Base-by-base conservation (phyloP, 2,888 invertebrate genomes). In the Eudasyphora cyanicolor region DNA sequence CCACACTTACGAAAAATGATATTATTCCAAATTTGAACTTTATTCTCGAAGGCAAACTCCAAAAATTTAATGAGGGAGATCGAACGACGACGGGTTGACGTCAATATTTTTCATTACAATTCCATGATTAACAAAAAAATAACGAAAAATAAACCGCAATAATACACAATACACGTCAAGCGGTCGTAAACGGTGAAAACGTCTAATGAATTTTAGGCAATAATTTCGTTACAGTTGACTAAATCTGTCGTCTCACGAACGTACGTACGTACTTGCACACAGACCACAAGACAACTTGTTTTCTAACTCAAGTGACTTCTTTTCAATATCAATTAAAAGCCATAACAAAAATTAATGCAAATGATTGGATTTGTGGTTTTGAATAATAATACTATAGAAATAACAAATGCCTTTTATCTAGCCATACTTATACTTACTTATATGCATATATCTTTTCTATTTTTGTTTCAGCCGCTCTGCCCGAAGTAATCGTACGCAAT, bases 401-500 rank as follows among this genome's bases (percentile, higher is more conserved):
- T 19, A 49, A 51, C 35, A 32, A 54, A 19, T 60, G 74, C 38
- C 8, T 12, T 75, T 35, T 12, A 8, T 38, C 8, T 38, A n/a
- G n/a, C 62, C 19, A 32, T 29, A 45, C 42, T 54, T 71, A 62
- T 73, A 24, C 24, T 1, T 45, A 45, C n/a, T 10, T 8, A 45
- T 14, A 45, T 45, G 12, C 12, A 29, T 60, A 12, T 60, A 60
- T 29, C 14, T 60, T 4, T 19, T 54, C 0, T 21, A 21, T 54
- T 21, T 51, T 14, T 10, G 74, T 21, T 87, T n/a, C 86, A 88
- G 88, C 90, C 87, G 92, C 94, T 21, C 89, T 94, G 7, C 94
- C 94, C 1, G 93, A 94, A 89, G 93, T 94, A 38, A 91, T 94
- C 74, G 91, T 93, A 69, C 92, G 93, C 71, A 92, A 93, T 82